Base-by-base conservation (phyloP, 2,113 vertebrate species). In the Zapus hudsonius region DNA sequence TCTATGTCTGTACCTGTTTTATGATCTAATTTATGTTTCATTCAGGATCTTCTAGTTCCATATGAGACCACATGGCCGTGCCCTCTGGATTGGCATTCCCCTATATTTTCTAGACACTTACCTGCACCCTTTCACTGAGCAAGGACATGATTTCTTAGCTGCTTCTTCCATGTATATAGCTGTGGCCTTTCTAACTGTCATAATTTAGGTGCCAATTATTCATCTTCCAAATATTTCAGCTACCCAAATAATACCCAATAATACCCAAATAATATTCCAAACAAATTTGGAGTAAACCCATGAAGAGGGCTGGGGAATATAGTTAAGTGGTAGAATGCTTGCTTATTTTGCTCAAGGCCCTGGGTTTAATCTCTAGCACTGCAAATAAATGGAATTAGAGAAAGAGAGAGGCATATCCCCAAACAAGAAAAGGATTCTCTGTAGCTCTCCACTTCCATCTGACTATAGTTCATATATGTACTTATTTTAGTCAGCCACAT, bases 221-320 rank as follows among this genome's bases (percentile, higher is more conserved):
- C 12, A 25, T 31, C 33, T 86, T 74, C 52, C 70, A 75, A 85
- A 61, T 64, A 31, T 59, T 87, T 90, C 29, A 57, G 59, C 55
- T 86, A 66, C 29, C 47, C 17, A 44, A 75, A 67, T 40, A 69
- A 67, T 82, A 81, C 27, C 25, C 78, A 44, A 29, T 27, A 22
- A 76, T 92, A 31, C 61, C 25, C 81, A 76, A 69, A 69, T 52
- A n/a, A n/a, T n/a, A n/a, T n/a, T n/a, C n/a, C n/a, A n/a, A n/a
- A n/a, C n/a, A n/a, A n/a, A n/a, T n/a, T n/a, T 36, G 74, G 42
- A 89, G 38, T 72, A 84, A 64, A 36, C 47, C 22, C 36, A 15
- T 12, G 25, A 38, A 52, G 63, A 67, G 76, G 42, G 64, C 42
- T 20, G 15, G 31, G 61, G 33, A n/a, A 47, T 23, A 17, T 7